Evolutionary conservation across 2,888 invertebrate species (phyloP), one percentile per base, ranked within the genome.

Genomic region (Drosophila nigricruria): DNA sequence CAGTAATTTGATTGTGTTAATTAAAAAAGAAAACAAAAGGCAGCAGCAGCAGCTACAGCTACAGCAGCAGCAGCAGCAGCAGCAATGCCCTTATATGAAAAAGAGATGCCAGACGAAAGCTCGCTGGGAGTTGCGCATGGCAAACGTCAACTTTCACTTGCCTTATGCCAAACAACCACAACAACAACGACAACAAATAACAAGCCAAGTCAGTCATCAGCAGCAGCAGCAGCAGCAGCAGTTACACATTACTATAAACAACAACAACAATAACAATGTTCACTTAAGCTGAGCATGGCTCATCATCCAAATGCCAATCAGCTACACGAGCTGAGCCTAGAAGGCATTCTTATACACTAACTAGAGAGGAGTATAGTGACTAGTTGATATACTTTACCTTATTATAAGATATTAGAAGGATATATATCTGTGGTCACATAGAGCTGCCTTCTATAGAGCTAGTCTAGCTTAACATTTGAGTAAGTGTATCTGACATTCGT

Each of bases 71-170:
- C 32, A 50, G 16, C 63, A 73, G 32, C 60, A 58, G 18, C 54
- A 69, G 59, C 38, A 54, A 78, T 89, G 81, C 88, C 86, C 86
- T 89, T 86, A 89, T 89, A 89, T 77, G 90, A 64, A 66, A 73
- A 50, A 71, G 74, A 80, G 81, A 73, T 84, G 74, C 60, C 53
- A 79, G 85, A 81, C 73, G 76, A 78, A 78, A 78, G 79, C 76
- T 71, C 71, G 71, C 77, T 71, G 76, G 64, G 80, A 69, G 71
- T 60, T 49, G 70, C 77, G 70, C 75, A 64, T 74, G 70, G 62
- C 76, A 76, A 76, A 68, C 64, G 61, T 42, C 63, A 92, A 91
- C 91, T 91, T 91, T 91, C 91, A 91, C 91, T 91, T 81, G 84
- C 89, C 88, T 85, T 89, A 79, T 79, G 77, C 80, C 82, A 80